Evolutionary conservation across 2,797 vertebrate species (phyloP).

Genomic region (Acanthopagrus latus): DNA sequence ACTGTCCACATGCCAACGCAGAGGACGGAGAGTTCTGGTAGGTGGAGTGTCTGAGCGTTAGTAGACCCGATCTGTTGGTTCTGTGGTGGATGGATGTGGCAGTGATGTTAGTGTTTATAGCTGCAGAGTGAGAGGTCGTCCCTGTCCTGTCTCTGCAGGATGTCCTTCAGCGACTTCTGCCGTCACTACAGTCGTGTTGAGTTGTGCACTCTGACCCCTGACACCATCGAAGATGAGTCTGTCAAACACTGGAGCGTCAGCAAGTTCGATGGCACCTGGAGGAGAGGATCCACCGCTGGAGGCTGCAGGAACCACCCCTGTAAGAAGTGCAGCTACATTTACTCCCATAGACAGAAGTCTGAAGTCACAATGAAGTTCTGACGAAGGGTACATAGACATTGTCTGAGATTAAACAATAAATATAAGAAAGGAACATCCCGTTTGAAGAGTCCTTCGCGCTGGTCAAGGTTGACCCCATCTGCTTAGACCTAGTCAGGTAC

Average conservation of each 20-base stretch:
- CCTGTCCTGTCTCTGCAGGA: conserved; percentile 81
- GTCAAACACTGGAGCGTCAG: conserved; percentile 88
- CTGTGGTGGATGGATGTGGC: not conserved
- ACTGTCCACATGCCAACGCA: conserved; percentile 77
- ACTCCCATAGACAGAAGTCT: not conserved
- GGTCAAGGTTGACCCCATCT: not conserved
- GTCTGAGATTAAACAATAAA: not conserved
- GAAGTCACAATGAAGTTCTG: no score
- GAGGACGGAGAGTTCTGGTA: conserved; percentile 96
- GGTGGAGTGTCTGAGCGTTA: conserved; percentile 22
- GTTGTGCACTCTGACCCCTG: conserved; percentile 91
- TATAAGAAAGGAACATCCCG: not conserved
- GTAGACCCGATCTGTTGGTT: not conserved
- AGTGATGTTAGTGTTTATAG: not conserved
- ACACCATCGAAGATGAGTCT: conserved; percentile 83
- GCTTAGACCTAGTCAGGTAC: no score
- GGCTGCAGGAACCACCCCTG: conserved; percentile 91
- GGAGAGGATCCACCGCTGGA: conserved; percentile 86
- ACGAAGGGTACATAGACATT: not conserved
- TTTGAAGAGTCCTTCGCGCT: not conserved
- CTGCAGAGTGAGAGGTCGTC: conserved; percentile 5
- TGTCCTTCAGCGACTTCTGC: conserved; percentile 90
- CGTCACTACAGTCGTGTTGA: conserved; percentile 90
- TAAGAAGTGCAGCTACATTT: conserved; percentile 58
- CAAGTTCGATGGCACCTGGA: conserved; percentile 88